phyloP scores from a whole-genome alignment of 2,797 vertebrate genomes.

The Catharus ustulatus region DNA sequence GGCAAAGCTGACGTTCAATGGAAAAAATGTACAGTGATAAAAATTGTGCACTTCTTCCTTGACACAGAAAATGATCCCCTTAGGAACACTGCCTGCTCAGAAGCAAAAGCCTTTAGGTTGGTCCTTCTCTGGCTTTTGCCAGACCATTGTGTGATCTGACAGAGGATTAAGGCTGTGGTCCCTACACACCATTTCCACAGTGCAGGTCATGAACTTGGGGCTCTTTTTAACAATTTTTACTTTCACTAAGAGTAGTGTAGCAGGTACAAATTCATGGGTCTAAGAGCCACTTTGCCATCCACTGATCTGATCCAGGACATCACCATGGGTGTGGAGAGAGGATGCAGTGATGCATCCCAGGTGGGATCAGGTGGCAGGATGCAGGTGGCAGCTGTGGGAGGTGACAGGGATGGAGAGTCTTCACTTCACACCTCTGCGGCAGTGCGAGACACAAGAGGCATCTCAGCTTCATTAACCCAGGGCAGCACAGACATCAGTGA shows the following conservation, averaged over 20 bases:
- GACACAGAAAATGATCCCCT: slow-evolving; percentile 20
- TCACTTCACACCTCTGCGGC: background rate
- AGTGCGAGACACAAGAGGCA: background rate
- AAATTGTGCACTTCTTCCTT: background rate
- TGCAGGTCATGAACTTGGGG: fast-evolving
- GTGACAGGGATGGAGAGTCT: background rate
- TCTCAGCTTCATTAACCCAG: background rate
- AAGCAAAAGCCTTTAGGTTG: background rate
- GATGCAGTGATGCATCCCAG: background rate
- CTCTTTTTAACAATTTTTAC: background rate
- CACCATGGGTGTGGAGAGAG: fast-evolving
- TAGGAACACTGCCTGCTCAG: background rate
- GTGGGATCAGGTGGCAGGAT: background rate
- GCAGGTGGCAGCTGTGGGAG: background rate
- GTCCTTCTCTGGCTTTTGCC: background rate
- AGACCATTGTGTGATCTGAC: background rate
- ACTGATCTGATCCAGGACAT: background rate
- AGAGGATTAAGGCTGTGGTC: background rate
- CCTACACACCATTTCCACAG: fast-evolving
- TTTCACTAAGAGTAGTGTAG: too few relatives aligned
- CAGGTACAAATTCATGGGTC: fast-evolving
- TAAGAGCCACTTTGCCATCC: background rate
- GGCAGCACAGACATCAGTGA: background rate
- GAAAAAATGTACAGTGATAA: background rate
- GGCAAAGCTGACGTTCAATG: background rate